A percentile compares a stretch with the other conserved stretches of the same genome.
Evolutionary conservation across 2,888 invertebrate genomes (phyloP).

Genomic region (Parochlus steinenii): DNA sequence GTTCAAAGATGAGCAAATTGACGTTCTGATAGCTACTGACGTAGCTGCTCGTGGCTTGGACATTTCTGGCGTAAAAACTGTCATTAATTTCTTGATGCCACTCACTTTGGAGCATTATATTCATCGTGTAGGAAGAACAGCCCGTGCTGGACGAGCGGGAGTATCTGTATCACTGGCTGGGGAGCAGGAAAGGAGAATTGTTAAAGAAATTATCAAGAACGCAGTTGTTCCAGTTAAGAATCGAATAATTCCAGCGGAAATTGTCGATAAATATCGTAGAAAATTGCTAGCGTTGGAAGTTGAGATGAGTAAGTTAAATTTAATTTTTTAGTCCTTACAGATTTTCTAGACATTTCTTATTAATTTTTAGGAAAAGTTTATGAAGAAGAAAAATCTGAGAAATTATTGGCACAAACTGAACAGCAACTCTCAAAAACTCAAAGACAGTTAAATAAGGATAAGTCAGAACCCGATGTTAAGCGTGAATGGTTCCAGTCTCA

Average conservation of each 20-base stretch:
- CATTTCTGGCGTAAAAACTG: slow-evolving; percentile 93
- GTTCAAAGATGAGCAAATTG: slow-evolving; percentile 72
- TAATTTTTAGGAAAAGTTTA: slow-evolving; percentile 44
- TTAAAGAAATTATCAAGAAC: slow-evolving; percentile 80
- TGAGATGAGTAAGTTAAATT: slow-evolving; percentile 45
- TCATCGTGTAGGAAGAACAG: slow-evolving; percentile 88
- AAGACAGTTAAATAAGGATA: slow-evolving; percentile 37
- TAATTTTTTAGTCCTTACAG: background rate
- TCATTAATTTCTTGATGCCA: slow-evolving; percentile 93
- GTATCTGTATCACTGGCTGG: slow-evolving; percentile 90
- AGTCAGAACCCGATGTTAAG: slow-evolving; percentile 23
- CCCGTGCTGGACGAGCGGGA: slow-evolving; percentile 85
- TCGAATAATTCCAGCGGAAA: slow-evolving; percentile 72
- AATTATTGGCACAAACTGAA: slow-evolving; percentile 65
- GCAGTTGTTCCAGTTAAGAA: slow-evolving; percentile 76
- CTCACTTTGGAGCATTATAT: slow-evolving; percentile 91
- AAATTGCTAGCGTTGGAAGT: slow-evolving; percentile 56
- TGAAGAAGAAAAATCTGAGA: slow-evolving; percentile 70
- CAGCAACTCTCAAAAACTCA: slow-evolving; percentile 62
- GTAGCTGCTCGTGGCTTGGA: slow-evolving; percentile 85
- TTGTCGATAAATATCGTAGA: slow-evolving; percentile 69
- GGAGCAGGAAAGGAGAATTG: slow-evolving; percentile 76
- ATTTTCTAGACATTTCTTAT: background rate
- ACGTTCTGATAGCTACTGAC: slow-evolving; percentile 86
- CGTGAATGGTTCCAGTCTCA: slow-evolving; percentile 78